Base-by-base conservation (phyloP, 2,797 vertebrate species). In the Hafferia zeledoni region DNA sequence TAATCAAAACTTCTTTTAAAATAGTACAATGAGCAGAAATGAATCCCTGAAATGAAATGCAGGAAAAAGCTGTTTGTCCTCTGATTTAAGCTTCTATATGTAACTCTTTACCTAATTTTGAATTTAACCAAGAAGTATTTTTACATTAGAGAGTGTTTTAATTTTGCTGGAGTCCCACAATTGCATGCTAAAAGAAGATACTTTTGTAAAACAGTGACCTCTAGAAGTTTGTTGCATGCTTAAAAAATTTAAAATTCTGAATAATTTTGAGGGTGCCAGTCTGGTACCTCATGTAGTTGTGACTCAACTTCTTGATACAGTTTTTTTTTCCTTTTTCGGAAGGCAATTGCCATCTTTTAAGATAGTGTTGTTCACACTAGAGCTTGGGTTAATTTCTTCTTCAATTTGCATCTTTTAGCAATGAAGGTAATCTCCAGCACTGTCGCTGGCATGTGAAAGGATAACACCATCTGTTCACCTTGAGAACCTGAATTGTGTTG, bases 351-450 rank as follows among this genome's bases (percentile, higher is more conserved):
- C 19, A 6, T 94, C 12, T 87, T 76, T 63, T 52, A 67, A 71
- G 65, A 83, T 68, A 67, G n/a, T 41, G 55, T 47, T 72, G 27
- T 78, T 95, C 77, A 79, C 47, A 77, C 67, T 83, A 72, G 41
- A 76, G 15, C 20, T 90, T 86, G 33, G 28, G 67, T 94, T 96
- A 84, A 74, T 95, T 94, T 92, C 52, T 68, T 87, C 37, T 88
- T 93, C 71, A 94, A n/a, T 87, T 91, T 82, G 31, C 55, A 90
- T 86, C 67, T 87, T 86, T 85, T 71, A 53, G n/a, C 31, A 44
- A 55, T 37, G 65, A 61, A 84, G 27, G 43, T 44, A 59, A 47
- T 92, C 50, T 91, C 82, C 47, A 46, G 30, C 39, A 50, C 39
- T 52, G 61, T 78, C 3, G 2, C 60, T 91, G 76, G 71, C 59